Evolutionary conservation across 2,797 vertebrate species (phyloP).

Genomic region (Rhinoraja longicauda): DNA sequence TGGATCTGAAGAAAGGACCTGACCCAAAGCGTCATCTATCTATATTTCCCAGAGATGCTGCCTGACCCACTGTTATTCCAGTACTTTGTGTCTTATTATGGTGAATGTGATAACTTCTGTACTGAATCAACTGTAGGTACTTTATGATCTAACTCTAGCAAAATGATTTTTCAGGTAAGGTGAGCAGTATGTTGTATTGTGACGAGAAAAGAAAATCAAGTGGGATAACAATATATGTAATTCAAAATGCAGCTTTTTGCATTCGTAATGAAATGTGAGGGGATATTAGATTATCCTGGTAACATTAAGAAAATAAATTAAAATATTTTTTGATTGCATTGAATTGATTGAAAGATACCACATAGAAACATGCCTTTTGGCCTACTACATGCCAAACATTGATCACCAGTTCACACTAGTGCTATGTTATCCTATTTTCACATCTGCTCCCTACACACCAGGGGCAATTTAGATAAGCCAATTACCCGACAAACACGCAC

Average conservation of each 20-base stretch:
- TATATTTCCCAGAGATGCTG: no score
- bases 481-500: no score
- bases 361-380: no score
- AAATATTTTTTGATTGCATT: neutral
- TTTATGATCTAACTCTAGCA: neutral
- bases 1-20: no score
- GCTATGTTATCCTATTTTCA: no score
- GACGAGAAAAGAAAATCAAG: neutral
- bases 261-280: neutral
- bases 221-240: neutral
- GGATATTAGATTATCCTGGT: neutral
- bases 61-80: no score
- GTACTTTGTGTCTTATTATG: neutral
- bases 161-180: neutral
- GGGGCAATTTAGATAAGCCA: no score
- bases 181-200: neutral
- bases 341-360: no score
- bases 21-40: no score
- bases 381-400: no score
- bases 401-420: no score
- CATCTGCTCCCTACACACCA: no score
- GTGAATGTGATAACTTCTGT: neutral
- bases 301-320: neutral
- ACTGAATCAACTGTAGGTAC: neutral
- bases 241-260: neutral